Base-by-base conservation (phyloP, 2,888 invertebrate genomes). In the Philhelius pedissequus region DNA sequence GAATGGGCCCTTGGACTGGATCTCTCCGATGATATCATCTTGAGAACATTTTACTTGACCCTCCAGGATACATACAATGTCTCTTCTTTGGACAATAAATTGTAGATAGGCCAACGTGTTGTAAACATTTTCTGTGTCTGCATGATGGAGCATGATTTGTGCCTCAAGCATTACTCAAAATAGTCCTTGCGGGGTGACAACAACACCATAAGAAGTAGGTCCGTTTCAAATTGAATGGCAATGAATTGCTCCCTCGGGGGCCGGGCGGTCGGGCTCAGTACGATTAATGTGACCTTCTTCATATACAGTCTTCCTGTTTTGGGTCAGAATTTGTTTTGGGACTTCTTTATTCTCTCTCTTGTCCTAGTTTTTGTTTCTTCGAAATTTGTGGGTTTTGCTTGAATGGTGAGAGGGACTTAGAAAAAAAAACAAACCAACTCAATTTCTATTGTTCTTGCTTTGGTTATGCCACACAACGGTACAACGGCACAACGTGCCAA, bases 141-240 rank as follows among this genome's bases (percentile, higher is more conserved):
- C 54, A 64, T 74, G 68, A 74, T 58, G 82, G 48, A 68, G 40
- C 73, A 83, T 79, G 83, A 83, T 83, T 83, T 79, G 83, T 83
- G 74, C 52, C 11, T 11, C 52, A 11, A 9, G 11, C 45, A 45
- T 64, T 30, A 48, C 43, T 43, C 32, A 48, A 32, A 22, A 68
- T 35, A 62, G 74, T 69, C 73, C 69, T 73, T 78, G 60, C 50
- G 70, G 25, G 54, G 30, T 43, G 27, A 38, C 11, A 38, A 13
- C 25, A 9, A 40, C 22, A 56, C 32, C 38, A 74, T 32, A 60
- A 18, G 9, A 74, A 62, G 35, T 64, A 75, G 62, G 80, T 56
- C 62, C 62, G 66, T 78, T n/a, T 79, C 83, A 83, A 83, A 79
- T 83, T 83, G 79, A 83, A 83, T 79, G 79, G 52, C 70, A 83